Evolutionary conservation across 2,113 vertebrate species (phyloP), one percentile per base, ranked within the genome.

Genomic region (Eretmodus cyanostictus): DNA sequence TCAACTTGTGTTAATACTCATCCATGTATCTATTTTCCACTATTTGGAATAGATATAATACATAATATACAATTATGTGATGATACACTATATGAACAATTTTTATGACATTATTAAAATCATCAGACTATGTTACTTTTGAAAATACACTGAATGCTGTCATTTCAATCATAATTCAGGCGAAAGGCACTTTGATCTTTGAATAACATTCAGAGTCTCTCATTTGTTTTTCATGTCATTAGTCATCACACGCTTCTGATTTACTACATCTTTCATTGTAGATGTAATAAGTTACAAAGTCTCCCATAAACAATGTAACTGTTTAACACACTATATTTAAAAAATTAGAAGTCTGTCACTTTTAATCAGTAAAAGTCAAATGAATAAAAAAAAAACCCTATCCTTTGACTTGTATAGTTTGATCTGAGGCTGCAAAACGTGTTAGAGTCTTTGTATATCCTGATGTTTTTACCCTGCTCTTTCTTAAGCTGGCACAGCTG

Each of bases 361-460:
- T 78, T 16, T 51, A 51, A 78, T 78, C 45, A 34, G 27, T 78
- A 31, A n/a, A 78, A 51, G 13, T 51, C 5, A n/a, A 78, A 51
- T 47, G 24, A 31, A 47, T 47, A 4, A 27, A 27, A 47, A 40
- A n/a, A n/a, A n/a, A 53, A 0, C 0, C 27, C 4, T 29, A 49
- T 49, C 9, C 16, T 16, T 27, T 76, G 40, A 47, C 24, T 49
- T 78, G 17, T 5, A 4, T 76, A 76, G 42, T 86, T 22, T 49
- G 53, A 68, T 57, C 38, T 73, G 14, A 55, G 55, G 68, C 7
- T 38, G 55, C 49, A 71, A 51, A 85, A 40, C 19, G 1, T 22
- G 19, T 51, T 53, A 9, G n/a, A 81, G 36, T 27, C 8, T 68
- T 42, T 29, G 7, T 38, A 36, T 42, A 54, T 13, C 9, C 31